phyloP scores from a whole-genome alignment of 2,113 vertebrate genomes.

The Pandion haliaetus region DNA sequence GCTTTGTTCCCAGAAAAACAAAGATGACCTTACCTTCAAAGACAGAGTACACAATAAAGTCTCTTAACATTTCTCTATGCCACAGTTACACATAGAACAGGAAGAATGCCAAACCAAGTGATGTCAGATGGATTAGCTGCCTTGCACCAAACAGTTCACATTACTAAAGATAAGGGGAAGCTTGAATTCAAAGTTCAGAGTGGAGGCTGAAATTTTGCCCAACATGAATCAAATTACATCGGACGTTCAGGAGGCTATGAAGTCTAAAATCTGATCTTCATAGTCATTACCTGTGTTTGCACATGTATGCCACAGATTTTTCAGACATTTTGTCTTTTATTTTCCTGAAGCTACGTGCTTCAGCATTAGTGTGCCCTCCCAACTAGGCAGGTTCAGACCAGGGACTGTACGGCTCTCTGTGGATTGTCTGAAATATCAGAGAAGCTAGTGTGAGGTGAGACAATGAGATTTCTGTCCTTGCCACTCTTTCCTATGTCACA shows the following conservation, averaged over 20 bases:
- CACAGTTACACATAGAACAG: neutral
- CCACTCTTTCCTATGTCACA: neutral
- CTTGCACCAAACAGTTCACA: neutral
- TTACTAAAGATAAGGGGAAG: constrained; percentile 27
- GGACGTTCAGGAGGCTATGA: neutral
- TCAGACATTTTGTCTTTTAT: neutral
- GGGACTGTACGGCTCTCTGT: neutral
- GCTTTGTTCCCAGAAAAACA: neutral
- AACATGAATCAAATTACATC: neutral
- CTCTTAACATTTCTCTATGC: neutral
- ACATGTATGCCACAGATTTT: neutral
- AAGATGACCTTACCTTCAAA: constrained; percentile 22
- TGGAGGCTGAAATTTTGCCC: neutral
- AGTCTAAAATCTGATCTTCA: neutral
- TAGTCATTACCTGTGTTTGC: neutral
- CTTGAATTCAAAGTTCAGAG: neutral
- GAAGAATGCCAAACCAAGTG: constrained; percentile 43
- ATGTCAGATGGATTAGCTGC: constrained; percentile 53
- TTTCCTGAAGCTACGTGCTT: neutral
- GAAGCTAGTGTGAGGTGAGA: neutral
- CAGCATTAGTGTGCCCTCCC: neutral
- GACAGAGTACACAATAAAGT: neutral
- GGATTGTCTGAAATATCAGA: neutral
- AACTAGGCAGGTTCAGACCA: neutral
- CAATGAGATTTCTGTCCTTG: constrained; percentile 33